These are phyloP conservation scores for Halictus quadricinctus DNA, from an alignment of 2,888 invertebrate species.

Conservation along the genomic window DNA sequence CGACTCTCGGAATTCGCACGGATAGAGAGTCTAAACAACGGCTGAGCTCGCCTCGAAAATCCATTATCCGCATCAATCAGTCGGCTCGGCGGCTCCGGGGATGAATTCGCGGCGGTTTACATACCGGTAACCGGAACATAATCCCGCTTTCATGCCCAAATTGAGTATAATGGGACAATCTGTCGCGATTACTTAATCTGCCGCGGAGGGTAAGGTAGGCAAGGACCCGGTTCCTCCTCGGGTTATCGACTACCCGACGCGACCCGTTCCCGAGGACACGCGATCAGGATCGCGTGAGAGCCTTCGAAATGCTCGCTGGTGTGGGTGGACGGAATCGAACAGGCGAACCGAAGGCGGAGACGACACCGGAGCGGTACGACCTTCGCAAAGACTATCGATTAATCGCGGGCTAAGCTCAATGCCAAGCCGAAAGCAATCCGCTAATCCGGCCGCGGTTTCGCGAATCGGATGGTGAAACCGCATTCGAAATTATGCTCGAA, in stretches of 20 bases:
- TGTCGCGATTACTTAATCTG: conserved; percentile 8
- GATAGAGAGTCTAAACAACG: neutral
- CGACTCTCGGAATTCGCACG: neutral
- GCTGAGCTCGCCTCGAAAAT: neutral
- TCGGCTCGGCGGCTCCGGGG: neutral
- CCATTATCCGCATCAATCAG: conserved; percentile 1
- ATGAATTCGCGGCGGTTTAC: neutral
- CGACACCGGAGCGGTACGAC: conserved; percentile 67
- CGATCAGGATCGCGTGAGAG: conserved; percentile 43
- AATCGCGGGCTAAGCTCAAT: conserved; percentile 66
- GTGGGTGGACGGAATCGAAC: neutral
- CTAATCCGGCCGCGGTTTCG: conserved; percentile 42
- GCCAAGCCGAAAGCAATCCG: conserved; percentile 57
- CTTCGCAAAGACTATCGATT: conserved; percentile 67
- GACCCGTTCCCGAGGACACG: conserved; percentile 24
- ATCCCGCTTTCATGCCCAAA: neutral
- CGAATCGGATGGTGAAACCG: conserved; percentile 35
- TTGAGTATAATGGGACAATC: conserved; percentile 9
- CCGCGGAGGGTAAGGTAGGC: neutral
- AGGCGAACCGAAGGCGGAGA: conserved; percentile 60
- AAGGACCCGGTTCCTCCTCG: neutral
- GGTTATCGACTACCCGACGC: conserved; percentile 1
- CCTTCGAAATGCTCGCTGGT: conserved; percentile 11
- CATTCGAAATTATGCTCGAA: neutral
- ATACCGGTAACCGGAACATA: conserved; percentile 8